Conservation (phyloP, 2,888 invertebrate genomes). For the Teleogryllus oceanicus region DNA sequence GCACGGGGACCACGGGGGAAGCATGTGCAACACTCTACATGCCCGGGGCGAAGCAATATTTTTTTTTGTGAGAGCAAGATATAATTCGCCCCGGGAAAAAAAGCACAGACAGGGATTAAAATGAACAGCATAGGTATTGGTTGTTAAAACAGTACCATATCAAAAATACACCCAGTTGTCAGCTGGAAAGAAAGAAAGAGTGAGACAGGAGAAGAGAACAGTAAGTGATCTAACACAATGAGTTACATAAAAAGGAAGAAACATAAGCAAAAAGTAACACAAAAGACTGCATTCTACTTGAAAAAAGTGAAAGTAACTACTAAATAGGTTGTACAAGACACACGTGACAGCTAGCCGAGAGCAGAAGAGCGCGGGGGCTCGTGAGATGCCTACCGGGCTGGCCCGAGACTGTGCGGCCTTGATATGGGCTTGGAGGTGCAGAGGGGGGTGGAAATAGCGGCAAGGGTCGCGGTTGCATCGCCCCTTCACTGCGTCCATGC, state of each 20-base stretch:
- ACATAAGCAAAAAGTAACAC: conserved; percentile 36
- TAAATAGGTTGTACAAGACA: conserved; percentile 29
- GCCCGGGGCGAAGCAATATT: conserved; percentile 26
- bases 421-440: conserved; percentile 99
- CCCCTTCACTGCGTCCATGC: conserved; percentile 99
- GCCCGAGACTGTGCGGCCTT: conserved; percentile 94
- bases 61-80: conserved; percentile 5
- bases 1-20: conserved; percentile 34
- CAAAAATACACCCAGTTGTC: conserved; percentile 37
- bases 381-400: conserved; percentile 71
- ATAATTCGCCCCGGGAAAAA: conserved; percentile 32
- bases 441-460: conserved; percentile 99
- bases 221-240: conserved; percentile 35
- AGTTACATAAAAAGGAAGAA: conserved; percentile 32
- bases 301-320: conserved; percentile 33
- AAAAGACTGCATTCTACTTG: conserved; percentile 37
- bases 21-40: conserved; percentile 28
- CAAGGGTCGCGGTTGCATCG: conserved; percentile 99
- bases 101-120: conserved; percentile 30
- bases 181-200: conserved; percentile 38
- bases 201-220: conserved; percentile 37
- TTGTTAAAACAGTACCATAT: conserved; percentile 32
- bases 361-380: conserved; percentile 38
- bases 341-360: conserved; percentile 37
- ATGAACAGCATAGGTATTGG: conserved; percentile 24